These are phyloP conservation scores for Vanessa cardui DNA, from an alignment of 2,888 invertebrate species.

Conservation along the genomic window DNA sequence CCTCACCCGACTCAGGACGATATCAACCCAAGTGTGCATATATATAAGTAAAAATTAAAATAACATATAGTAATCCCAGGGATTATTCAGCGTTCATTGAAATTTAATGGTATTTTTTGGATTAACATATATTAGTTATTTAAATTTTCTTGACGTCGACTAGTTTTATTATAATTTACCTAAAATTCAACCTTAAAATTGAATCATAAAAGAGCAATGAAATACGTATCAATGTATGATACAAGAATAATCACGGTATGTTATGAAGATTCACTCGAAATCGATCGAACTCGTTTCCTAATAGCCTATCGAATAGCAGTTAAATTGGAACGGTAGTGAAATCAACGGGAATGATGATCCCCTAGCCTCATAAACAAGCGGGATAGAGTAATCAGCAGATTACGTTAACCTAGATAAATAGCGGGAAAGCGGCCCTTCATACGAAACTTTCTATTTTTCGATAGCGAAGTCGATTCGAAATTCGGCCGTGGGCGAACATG, in stretches of 20 bases:
- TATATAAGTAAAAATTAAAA: too few relatives aligned
- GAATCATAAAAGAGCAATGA: too few relatives aligned
- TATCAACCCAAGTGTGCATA: too few relatives aligned
- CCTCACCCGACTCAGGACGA: too few relatives aligned
- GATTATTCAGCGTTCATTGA: too few relatives aligned
- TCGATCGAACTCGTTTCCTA: conserved; percentile 20
- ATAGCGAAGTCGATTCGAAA: conserved; percentile 70
- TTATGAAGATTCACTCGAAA: conserved; percentile 14
- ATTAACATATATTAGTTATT: too few relatives aligned
- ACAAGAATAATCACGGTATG: background rate
- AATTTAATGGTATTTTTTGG: too few relatives aligned
- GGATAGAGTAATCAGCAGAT: conserved; percentile 41
- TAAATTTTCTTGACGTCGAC: too few relatives aligned
- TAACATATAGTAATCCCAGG: too few relatives aligned
- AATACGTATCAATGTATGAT: background rate
- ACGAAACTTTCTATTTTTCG: conserved; percentile 81
- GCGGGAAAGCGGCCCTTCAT: conserved; percentile 75
- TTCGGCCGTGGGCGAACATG: conserved; percentile 72
- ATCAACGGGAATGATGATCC: conserved; percentile 39
- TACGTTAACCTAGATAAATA: conserved; percentile 67
- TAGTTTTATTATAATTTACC: too few relatives aligned
- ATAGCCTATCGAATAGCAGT: conserved; percentile 27
- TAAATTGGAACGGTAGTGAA: conserved; percentile 34
- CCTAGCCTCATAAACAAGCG: conserved; percentile 39
- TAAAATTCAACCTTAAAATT: too few relatives aligned